phyloP scores from a whole-genome alignment of 1,140 invertebrate genomes.

The Eriocheir sinensis region DNA sequence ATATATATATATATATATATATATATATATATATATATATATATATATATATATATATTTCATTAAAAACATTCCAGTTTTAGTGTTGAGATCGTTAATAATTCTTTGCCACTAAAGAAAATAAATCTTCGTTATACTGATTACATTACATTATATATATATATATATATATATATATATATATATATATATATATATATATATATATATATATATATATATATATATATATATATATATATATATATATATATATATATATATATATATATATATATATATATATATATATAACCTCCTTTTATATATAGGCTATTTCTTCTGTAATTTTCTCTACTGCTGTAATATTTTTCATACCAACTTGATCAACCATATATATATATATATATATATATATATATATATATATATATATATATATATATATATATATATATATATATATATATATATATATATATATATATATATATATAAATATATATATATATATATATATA shows the following conservation, averaged over 20 bases:
- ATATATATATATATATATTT: constrained; percentile 47
- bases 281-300: constrained; percentile 48
- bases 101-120: too few species aligned
- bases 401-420: constrained; percentile 49
- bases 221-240: neutral
- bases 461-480: neutral
- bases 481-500: constrained; percentile 51
- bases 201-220: neutral
- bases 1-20: constrained; percentile 34
- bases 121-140: neutral
- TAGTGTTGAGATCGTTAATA: too few species aligned
- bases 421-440: constrained; percentile 45
- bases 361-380: too few species aligned
- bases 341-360: too few species aligned
- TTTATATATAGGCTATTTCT: too few species aligned
- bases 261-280: neutral
- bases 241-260: neutral
- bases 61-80: too few species aligned
- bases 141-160: too few species aligned
- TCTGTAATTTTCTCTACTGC: too few species aligned
- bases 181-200: constrained; percentile 42
- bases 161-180: neutral
- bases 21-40: constrained; percentile 23
- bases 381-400: constrained; percentile 46
- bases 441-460: constrained; percentile 47